These are phyloP conservation scores for Agrypnus murinus DNA, from an alignment of 2,888 invertebrate species.

Conservation along the genomic window DNA sequence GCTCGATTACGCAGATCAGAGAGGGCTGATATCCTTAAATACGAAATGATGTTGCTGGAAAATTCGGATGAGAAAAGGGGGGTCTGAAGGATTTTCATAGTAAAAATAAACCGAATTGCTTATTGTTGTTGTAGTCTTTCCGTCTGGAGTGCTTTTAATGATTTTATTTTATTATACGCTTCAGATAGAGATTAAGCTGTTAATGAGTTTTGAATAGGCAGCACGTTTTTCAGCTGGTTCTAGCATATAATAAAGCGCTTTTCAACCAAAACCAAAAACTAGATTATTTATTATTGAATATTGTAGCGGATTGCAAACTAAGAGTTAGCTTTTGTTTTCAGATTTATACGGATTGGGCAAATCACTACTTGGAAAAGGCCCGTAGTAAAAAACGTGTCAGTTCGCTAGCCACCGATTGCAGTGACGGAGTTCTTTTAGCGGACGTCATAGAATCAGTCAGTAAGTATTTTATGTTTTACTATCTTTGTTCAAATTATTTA, in stretches of 20 bases:
- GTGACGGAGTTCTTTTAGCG: slow-evolving; percentile 92
- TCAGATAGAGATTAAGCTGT: background rate
- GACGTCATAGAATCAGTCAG: slow-evolving; percentile 97
- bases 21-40: slow-evolving; percentile 51
- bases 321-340: slow-evolving; percentile 74
- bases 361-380: slow-evolving; percentile 96
- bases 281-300: no score
- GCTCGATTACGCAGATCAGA: slow-evolving; percentile 56
- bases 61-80: slow-evolving; percentile 30
- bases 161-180: background rate
- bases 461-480: slow-evolving; percentile 72
- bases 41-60: slow-evolving; percentile 43
- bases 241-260: no score
- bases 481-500: no score
- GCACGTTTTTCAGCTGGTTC: no score
- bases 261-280: no score
- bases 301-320: no score
- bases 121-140: slow-evolving; percentile 29
- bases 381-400: slow-evolving; percentile 89
- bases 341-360: slow-evolving; percentile 99
- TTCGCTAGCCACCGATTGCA: slow-evolving; percentile 89
- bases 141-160: background rate
- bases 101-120: slow-evolving; percentile 35
- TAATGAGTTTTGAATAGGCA: background rate
- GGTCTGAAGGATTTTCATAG: slow-evolving; percentile 35